A percentile compares a stretch with the other conserved stretches of the same genome.
These are phyloP conservation scores for Chrysocyon brachyurus DNA, from an alignment of 2,797 vertebrate genomes.

Conservation along the genomic window DNA sequence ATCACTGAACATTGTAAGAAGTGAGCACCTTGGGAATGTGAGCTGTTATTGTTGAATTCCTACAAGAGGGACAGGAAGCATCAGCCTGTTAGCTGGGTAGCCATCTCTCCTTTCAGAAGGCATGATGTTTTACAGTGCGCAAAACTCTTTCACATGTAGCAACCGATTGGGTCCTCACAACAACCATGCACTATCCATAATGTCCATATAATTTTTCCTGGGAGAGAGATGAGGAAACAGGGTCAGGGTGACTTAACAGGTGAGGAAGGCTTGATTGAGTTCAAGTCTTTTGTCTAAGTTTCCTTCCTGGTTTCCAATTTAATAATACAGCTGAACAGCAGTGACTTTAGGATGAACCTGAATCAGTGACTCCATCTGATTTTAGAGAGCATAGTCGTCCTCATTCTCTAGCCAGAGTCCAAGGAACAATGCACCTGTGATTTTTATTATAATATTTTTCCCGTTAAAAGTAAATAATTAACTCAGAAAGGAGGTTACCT, in stretches of 20 bases:
- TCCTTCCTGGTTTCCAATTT: not conserved
- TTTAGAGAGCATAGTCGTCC: not conserved
- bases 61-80: not conserved
- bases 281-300: not conserved
- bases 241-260: not conserved
- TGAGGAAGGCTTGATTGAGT: not conserved
- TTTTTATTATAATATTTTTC: not conserved
- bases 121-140: not conserved
- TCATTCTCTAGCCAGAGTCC: not conserved
- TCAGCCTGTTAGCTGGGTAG: not conserved
- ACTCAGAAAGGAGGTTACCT: slow-evolving; percentile 60
- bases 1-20: not conserved
- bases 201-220: not conserved
- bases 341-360: not conserved
- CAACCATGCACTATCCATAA: not conserved
- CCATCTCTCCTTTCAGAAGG: not conserved
- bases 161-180: not conserved
- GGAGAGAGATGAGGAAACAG: not conserved
- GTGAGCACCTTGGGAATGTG: not conserved
- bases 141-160: not conserved
- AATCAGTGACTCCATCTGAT: not conserved
- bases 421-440: not conserved
- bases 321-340: not conserved
- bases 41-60: not conserved
- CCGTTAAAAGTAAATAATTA: slow-evolving; percentile 59